These are phyloP conservation scores for Pollicipes pollicipes DNA, from an alignment of 1,140 invertebrate species.

Conservation along the genomic window DNA sequence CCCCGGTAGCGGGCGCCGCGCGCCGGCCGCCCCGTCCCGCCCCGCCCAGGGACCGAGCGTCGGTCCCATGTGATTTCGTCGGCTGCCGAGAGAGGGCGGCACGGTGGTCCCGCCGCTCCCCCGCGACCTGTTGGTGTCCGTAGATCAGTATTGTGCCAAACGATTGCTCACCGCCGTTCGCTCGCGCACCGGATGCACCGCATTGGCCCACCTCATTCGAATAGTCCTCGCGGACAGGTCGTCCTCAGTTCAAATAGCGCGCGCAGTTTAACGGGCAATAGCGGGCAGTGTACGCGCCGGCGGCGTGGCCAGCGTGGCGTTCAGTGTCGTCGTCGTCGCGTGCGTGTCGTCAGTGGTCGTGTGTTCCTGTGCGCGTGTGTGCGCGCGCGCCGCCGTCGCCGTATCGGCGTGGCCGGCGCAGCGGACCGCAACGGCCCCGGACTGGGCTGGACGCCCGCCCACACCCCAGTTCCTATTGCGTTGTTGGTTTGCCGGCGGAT, in stretches of 20 bases:
- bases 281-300: too few species aligned
- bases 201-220: neutral
- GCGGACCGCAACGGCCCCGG: too few species aligned
- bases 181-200: neutral
- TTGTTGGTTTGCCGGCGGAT: neutral
- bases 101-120: too few species aligned
- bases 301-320: too few species aligned
- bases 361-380: neutral
- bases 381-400: too few species aligned
- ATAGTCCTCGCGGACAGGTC: neutral
- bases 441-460: too few species aligned
- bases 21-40: neutral
- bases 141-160: conserved; percentile 11
- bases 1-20: neutral
- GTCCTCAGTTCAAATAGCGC: neutral
- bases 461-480: neutral
- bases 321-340: neutral
- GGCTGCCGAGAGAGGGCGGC: too few species aligned
- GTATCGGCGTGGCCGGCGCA: too few species aligned
- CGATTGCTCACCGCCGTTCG: neutral
- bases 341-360: neutral
- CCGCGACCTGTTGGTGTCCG: conserved; percentile 8
- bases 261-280: neutral
- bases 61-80: neutral
- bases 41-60: neutral